These are phyloP conservation scores for Myiagra hebetior DNA, from an alignment of 2,113 vertebrate genomes.

Conservation along the genomic window DNA sequence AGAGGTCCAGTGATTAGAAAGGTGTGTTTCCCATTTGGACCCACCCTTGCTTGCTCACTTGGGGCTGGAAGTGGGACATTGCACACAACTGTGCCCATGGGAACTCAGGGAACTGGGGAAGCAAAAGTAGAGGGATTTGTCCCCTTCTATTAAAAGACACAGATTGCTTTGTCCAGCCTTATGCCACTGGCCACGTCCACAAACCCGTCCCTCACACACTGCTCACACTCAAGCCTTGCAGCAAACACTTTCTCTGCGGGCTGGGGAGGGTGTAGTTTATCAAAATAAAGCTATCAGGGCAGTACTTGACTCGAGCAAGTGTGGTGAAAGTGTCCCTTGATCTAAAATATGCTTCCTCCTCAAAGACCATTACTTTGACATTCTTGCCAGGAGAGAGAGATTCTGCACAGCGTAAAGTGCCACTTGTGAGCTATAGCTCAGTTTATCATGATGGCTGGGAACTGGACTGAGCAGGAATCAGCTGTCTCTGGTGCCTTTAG, in stretches of 20 bases:
- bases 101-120: not conserved
- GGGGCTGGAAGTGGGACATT: not conserved
- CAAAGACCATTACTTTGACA: not conserved
- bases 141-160: not conserved
- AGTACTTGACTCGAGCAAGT: not conserved
- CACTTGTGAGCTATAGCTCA: not conserved
- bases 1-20: conserved; percentile 48
- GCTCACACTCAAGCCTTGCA: not conserved
- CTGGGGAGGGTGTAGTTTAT: not conserved
- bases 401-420: not conserved
- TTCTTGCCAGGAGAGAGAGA: not conserved
- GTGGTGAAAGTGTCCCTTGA: not conserved
- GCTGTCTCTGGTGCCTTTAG: not conserved
- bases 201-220: not conserved
- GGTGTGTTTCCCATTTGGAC: conserved; percentile 26
- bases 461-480: not conserved
- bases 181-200: not conserved
- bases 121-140: not conserved
- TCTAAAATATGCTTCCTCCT: not conserved
- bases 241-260: not conserved
- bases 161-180: not conserved
- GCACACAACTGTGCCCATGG: not conserved
- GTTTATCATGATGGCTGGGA: not conserved
- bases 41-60: not conserved
- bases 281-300: not conserved